phyloP scores from a whole-genome alignment of 2,113 vertebrate genomes.

The Dolichotis patagonum region DNA sequence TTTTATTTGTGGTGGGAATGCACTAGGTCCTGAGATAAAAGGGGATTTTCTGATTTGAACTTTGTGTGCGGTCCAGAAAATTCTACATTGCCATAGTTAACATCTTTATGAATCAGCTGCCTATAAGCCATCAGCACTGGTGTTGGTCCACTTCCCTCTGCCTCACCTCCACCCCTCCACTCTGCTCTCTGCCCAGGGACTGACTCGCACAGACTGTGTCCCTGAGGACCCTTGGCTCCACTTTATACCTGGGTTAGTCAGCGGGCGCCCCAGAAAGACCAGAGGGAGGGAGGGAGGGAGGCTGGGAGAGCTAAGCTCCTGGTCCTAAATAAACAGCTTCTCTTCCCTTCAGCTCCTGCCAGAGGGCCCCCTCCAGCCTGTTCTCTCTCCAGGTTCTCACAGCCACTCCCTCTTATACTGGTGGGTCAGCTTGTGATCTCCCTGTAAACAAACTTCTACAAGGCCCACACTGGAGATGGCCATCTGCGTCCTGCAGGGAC shows the following conservation, averaged over 20 bases:
- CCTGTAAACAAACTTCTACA: not conserved
- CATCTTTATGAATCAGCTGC: not conserved
- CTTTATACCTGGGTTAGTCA: not conserved
- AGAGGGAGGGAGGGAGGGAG: not conserved
- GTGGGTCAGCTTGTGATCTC: no score
- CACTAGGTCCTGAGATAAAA: not conserved
- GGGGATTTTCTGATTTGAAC: conserved; percentile 20
- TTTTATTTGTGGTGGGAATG: not conserved
- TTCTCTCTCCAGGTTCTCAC: not conserved
- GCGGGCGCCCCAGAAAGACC: not conserved
- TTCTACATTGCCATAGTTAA: not conserved
- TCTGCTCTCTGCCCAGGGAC: not conserved
- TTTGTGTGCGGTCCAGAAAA: not conserved
- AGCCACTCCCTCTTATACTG: not conserved
- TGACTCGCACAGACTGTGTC: not conserved
- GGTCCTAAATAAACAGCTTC: not conserved
- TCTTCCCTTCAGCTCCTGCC: not conserved
- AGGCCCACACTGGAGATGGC: not conserved
- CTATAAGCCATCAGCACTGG: not conserved
- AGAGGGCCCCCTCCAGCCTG: not conserved
- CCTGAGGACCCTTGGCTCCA: not conserved
- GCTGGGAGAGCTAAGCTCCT: not conserved
- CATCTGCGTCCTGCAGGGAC: not conserved
- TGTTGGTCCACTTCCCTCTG: not conserved
- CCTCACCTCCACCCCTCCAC: accelerated